phyloP scores from a whole-genome alignment of 2,113 vertebrate genomes.

The Paramisgurnus dabryanus region DNA sequence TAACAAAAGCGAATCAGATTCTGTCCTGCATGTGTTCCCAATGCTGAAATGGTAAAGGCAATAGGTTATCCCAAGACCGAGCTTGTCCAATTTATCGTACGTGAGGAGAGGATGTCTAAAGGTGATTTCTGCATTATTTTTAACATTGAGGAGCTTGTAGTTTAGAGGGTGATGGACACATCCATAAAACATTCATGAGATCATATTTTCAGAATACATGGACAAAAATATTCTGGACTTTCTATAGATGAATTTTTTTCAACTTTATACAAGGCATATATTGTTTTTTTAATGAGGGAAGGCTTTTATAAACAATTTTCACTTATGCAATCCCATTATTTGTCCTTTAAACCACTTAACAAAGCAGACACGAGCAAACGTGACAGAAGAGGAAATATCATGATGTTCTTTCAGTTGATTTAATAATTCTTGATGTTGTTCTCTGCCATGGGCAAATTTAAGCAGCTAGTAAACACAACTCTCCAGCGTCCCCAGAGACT shows the following conservation, averaged over 20 bases:
- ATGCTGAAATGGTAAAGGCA: constrained; percentile 70
- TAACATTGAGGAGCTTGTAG: constrained; percentile 68
- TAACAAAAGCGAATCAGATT: constrained; percentile 81
- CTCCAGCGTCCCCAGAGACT: constrained; percentile 62
- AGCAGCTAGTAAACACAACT: constrained; percentile 32
- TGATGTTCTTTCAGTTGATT: constrained; percentile 6
- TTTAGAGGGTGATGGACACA: constrained; percentile 61
- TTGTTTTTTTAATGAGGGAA: not conserved
- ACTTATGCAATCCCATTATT: not conserved
- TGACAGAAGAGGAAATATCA: not conserved
- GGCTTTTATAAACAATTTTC: constrained; percentile 2
- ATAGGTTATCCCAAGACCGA: constrained; percentile 71
- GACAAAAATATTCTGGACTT: constrained; percentile 4
- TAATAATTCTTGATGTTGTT: not conserved
- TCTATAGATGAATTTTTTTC: not conserved
- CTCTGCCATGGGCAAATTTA: not conserved
- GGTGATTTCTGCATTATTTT: constrained; percentile 71
- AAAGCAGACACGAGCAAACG: constrained; percentile 3
- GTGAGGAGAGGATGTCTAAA: constrained; percentile 67
- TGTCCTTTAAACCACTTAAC: constrained; percentile 8
- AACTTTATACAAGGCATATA: not conserved
- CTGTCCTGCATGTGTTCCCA: constrained; percentile 79
- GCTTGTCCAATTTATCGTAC: constrained; percentile 78
- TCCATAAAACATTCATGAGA: constrained; percentile 79
- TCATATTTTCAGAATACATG: constrained; percentile 60